A percentile compares a stretch with the other conserved stretches of the same genome.
Conservation (phyloP, 2,113 vertebrate species). For the Osmerus mordax region DNA sequence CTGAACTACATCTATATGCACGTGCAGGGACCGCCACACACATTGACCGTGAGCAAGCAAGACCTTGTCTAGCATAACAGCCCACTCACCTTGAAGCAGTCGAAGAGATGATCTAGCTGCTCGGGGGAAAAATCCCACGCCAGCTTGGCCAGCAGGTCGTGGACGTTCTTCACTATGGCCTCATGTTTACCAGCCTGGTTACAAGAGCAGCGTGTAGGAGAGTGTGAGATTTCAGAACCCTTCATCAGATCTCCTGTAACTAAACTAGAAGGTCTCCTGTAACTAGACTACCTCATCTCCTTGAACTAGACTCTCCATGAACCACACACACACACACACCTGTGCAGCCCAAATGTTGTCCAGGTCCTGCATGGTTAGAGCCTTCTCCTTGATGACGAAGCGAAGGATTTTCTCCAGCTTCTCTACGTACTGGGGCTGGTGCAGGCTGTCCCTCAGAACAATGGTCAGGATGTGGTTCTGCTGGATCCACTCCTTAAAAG, state of each 20-base stretch:
- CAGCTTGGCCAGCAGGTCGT: conserved; percentile 95
- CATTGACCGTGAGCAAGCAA: no score
- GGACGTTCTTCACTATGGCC: conserved; percentile 99
- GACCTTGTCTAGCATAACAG: neutral
- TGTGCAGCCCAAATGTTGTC: conserved; percentile 99
- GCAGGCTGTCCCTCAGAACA: conserved; percentile 95
- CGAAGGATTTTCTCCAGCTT: conserved; percentile 99
- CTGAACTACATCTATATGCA: neutral
- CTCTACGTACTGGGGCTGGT: conserved; percentile 99
- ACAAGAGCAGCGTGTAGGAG: conserved; percentile 4
- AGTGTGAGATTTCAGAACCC: neutral
- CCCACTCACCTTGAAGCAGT: conserved; percentile 93
- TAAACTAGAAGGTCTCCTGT: no score
- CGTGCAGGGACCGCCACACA: no score
- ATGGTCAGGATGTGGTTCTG: conserved; percentile 99
- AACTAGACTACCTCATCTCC: no score
- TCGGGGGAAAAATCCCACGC: conserved; percentile 99
- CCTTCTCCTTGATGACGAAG: conserved; percentile 99
- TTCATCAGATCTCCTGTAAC: no score
- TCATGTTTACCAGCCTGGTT: conserved; percentile 95
- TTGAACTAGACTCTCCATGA: neutral
- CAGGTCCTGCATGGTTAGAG: conserved; percentile 95
- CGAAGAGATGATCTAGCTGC: conserved; percentile 98
- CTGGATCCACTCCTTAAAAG: conserved; percentile 95
- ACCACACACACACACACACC: conserved; percentile 65